Evolutionary conservation across 92 coral and sea anemone genomes (phyloP).

Genomic region (Galaxea fascicularis): DNA sequence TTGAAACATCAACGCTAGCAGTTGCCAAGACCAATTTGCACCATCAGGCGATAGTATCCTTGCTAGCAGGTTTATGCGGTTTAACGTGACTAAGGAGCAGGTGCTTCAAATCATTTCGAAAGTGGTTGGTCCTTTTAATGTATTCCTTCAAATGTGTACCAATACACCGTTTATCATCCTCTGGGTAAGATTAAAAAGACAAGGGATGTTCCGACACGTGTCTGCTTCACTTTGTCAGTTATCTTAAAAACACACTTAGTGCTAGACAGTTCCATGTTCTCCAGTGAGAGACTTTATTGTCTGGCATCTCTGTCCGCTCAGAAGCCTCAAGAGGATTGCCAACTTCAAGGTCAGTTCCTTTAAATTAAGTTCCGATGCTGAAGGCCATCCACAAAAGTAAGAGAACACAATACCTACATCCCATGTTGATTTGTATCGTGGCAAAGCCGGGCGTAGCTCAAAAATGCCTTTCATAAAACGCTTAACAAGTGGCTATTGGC

Average conservation of each 20-base stretch:
- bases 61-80: constrained; percentile 36
- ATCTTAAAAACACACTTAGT: constrained; percentile 19
- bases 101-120: neutral
- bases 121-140: constrained; percentile 14
- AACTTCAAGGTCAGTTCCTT: constrained; percentile 43
- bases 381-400: constrained; percentile 18
- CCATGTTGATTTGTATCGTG: constrained; percentile 60
- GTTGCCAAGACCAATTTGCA: constrained; percentile 13
- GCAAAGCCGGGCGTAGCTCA: constrained; percentile 59
- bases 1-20: constrained; percentile 25
- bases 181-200: constrained; percentile 8
- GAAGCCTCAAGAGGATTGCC: constrained; percentile 32
- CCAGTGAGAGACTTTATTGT: constrained; percentile 35
- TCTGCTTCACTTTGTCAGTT: constrained; percentile 41
- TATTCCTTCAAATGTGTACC: constrained; percentile 17
- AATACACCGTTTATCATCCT: constrained; percentile 15
- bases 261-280: constrained; percentile 27
- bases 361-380: constrained; percentile 11
- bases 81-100: constrained; percentile 46
- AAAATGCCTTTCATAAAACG: constrained; percentile 64
- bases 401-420: constrained; percentile 37
- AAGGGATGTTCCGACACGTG: constrained; percentile 36
- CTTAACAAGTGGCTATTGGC: constrained; percentile 62
- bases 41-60: constrained; percentile 51
- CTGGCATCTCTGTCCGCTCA: constrained; percentile 57